Base-by-base conservation (phyloP, 1,140 invertebrate genomes). In the Drosophila novamexicana region DNA sequence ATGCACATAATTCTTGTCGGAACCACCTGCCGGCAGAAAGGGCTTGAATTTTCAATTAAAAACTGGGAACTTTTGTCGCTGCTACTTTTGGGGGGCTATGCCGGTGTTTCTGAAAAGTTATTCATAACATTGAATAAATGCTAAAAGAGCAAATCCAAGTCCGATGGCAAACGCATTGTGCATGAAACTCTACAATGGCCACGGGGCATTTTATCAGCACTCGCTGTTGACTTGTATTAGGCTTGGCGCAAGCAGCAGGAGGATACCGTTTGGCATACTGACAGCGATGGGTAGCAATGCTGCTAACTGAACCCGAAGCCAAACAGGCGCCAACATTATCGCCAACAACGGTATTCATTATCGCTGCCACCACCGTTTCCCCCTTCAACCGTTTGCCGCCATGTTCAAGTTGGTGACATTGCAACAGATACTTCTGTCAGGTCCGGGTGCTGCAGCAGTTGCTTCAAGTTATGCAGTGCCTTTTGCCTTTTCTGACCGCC, bases 41-140 rank as follows among this genome's bases (percentile, higher is more conserved):
- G 68, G 67, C 71, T 84, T 85, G 81, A 83, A 70, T 74, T 86
- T 85, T 81, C 82, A 85, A 85, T 86, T 84, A 84, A 84, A 85
- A 79, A 68, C 59, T 56, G 44, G 58, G 52, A 66, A 58, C 36
- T 65, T 70, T 64, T 56, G 14, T n/a, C 42, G 34, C 10, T 9
- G 52, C 39, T 29, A 42, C 42, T 49, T 14, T 12, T 10, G 42
- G 18, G 32, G 18, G 7, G 36, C 22, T 16, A n/a, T 34, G 29
- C 34, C 66, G 65, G 52, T 70, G 75, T 85, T 85, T 61, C 42
- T 86, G 81, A 85, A 85, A 81, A 70, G 75, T 81, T 86, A 85
- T 85, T 85, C 81, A 85, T 78, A 86, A 78, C 75, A 68, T 78
- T 86, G 81, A 85, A 86, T 85, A 78, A 85, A 85, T 86, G 82